Base-by-base conservation (phyloP, 92 coral and sea anemone species). In the Paramuricea clavata region DNA sequence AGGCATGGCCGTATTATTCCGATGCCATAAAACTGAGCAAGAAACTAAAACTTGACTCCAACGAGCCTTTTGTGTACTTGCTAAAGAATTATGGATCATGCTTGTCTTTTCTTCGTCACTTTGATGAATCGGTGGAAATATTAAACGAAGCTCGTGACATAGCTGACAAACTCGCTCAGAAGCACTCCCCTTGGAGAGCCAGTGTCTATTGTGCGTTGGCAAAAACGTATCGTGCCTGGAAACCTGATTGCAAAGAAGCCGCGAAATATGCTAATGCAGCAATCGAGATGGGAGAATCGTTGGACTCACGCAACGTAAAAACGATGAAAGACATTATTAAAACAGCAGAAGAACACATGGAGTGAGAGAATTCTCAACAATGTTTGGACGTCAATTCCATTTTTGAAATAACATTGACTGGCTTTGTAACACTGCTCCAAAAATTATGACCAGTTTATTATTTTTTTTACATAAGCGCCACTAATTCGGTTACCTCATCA, bases 1-100 rank as follows among this genome's bases (percentile, higher is more conserved):
- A 76, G 19, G 81, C 81, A 44, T n/a, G 19, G 17, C 12, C n/a
- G 65, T 76, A 0, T 27, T 76, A 76, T 49, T 7, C 49, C 6
- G n/a, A 76, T 0, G 62, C 64, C 64, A 52, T n/a, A 17, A 22
- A 22, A 0, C 33, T 49, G 17, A 12, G 54, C 39, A 19, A 47
- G 19, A 27, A 47, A 10, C 41, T 76, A 11, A 33, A 49, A 5
- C 57, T 74, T 19, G 30, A 74, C 35, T 25, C 34, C 22, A 19
- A 30, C 32, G 26, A 56, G n/a, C 50, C 12, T 2, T 19, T 30
- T 9, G 81, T 50, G 22, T 23, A 3, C 65, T 76, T 76, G 65
- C 64, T 76, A 4, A 76, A 76, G 81, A 76, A 76, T 49, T 76
- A 32, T 76, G 81, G 64, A 9, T 1, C 17, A 0, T 76, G 81